Percentiles rank a stretch among this genome's conserved stretches.
These are phyloP conservation scores for Cerastis rubricosa DNA, from an alignment of 2,888 invertebrate species.

Conservation along the genomic window DNA sequence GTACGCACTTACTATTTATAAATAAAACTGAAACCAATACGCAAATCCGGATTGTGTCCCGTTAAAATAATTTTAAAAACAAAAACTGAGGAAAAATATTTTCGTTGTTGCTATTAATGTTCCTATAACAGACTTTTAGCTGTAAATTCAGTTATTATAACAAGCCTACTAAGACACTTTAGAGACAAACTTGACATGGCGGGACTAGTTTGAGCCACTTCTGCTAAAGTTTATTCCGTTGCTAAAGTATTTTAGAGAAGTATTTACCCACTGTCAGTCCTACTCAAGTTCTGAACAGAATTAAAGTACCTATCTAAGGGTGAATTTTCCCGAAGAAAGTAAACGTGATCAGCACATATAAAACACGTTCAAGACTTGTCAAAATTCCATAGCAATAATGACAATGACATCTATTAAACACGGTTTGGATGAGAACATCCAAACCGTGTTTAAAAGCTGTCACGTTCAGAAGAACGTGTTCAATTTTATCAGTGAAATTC, in stretches of 20 bases:
- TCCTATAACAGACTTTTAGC: background rate
- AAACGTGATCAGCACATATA: background rate
- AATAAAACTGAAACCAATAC: background rate
- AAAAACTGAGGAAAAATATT: no score
- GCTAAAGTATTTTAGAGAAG: slow-evolving; percentile 1
- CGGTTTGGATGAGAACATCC: background rate
- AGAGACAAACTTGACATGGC: background rate
- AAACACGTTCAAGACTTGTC: background rate
- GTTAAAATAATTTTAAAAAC: background rate
- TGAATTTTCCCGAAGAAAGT: background rate
- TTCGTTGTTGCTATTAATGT: background rate
- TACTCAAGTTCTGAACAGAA: slow-evolving; percentile 13
- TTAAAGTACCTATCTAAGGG: background rate
- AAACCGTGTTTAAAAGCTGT: no score
- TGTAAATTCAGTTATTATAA: background rate
- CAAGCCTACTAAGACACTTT: background rate
- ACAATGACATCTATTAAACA: background rate
- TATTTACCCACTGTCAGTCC: background rate
- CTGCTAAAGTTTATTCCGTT: slow-evolving; percentile 21
- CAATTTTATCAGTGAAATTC: background rate
- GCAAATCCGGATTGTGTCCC: background rate
- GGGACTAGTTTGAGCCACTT: background rate
- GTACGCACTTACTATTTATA: background rate
- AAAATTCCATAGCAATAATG: background rate
- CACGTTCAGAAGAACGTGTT: background rate